Percentiles rank a stretch among this genome's conserved stretches.
phyloP scores from a whole-genome alignment of 2,888 invertebrate species.

The Oxytorus armatus region DNA sequence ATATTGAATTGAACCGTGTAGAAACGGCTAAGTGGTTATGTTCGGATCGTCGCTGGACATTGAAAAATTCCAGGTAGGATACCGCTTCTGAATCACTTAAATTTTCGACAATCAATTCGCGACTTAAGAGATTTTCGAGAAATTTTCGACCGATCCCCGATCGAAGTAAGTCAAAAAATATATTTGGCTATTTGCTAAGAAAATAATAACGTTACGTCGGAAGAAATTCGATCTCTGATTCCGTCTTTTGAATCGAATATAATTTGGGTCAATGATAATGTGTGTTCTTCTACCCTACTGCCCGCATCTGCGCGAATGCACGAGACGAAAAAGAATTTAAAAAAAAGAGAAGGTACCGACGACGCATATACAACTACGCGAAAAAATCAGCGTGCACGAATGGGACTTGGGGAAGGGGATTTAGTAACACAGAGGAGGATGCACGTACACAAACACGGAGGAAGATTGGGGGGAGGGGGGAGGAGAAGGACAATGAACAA shows the following conservation, averaged over 20 bases:
- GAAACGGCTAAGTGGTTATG: too few species aligned
- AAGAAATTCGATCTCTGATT: not conserved
- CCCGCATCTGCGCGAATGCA: not conserved
- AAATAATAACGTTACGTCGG: too few species aligned
- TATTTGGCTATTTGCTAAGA: too few species aligned
- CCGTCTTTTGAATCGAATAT: not conserved
- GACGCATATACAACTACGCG: slow-evolving; percentile 19
- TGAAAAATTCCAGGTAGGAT: too few species aligned
- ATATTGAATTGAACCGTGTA: too few species aligned
- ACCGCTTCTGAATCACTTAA: too few species aligned
- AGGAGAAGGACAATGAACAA: slow-evolving; percentile 82
- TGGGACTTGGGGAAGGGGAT: slow-evolving; percentile 24
- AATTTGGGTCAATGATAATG: not conserved
- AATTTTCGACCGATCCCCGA: too few species aligned
- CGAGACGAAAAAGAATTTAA: not conserved
- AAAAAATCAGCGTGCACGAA: slow-evolving; percentile 62
- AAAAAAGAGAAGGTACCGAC: not conserved
- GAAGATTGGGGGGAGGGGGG: slow-evolving; percentile 70
- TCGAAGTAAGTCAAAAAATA: too few species aligned
- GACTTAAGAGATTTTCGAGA: too few species aligned
- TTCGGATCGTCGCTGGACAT: too few species aligned
- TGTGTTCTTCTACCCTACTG: not conserved
- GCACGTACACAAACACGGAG: slow-evolving; percentile 72
- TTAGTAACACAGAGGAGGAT: slow-evolving; percentile 66
- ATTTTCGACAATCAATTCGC: too few species aligned